Percentiles rank a stretch among this genome's conserved stretches.
phyloP scores from a whole-genome alignment of 2,113 vertebrate species.

The Gopherus evgoodei region DNA sequence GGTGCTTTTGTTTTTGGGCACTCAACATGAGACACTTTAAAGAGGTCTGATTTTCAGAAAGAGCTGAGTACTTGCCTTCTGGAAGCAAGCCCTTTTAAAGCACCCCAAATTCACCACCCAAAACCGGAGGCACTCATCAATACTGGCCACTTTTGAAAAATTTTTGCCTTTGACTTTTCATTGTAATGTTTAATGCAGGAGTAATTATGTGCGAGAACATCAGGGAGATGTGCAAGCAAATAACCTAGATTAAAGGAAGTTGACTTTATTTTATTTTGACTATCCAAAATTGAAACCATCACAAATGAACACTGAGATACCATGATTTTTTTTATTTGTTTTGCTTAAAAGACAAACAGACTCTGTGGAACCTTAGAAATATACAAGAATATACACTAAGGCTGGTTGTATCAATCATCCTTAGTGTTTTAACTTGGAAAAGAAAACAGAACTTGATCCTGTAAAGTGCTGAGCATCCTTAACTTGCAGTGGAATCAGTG shows the following conservation, averaged over 20 bases:
- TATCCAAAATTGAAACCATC: not conserved
- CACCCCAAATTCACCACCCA: not conserved
- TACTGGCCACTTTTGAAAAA: not conserved
- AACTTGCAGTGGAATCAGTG: not conserved
- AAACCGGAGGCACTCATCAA: not conserved
- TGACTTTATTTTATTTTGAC: not conserved
- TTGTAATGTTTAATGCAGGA: not conserved
- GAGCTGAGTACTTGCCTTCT: not conserved
- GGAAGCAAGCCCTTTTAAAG: not conserved
- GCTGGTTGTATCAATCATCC: conserved; percentile 17
- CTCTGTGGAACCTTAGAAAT: conserved; percentile 49
- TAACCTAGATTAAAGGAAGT: not conserved
- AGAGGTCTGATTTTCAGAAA: not conserved
- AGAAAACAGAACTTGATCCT: conserved; percentile 50
- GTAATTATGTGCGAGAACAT: not conserved
- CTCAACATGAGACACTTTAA: not conserved
- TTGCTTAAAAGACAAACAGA: not conserved
- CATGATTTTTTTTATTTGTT: not conserved
- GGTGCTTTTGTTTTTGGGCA: not conserved
- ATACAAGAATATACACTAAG: conserved; percentile 24
- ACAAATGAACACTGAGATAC: not conserved
- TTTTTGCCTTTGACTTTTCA: not conserved
- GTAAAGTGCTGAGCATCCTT: not conserved
- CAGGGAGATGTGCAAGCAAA: not conserved
- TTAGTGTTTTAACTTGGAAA: conserved; percentile 68